Percentiles rank a stretch among this genome's conserved stretches.
phyloP scores from a whole-genome alignment of 2,113 vertebrate genomes.

The Ornithorhynchus anatinus region DNA sequence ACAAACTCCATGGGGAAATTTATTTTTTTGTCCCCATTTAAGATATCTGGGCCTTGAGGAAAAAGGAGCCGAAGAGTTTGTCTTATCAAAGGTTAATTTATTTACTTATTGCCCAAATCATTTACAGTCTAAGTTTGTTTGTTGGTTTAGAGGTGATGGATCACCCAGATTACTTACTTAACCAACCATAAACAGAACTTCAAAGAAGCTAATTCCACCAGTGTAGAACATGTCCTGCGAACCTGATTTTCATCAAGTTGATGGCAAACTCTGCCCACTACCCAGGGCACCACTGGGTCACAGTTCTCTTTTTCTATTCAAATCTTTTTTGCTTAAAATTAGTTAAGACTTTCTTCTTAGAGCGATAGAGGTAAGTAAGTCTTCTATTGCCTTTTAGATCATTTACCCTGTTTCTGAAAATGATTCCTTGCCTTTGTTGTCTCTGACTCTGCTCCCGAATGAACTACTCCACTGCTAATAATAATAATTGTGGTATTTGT shows the following conservation, averaged over 20 bases:
- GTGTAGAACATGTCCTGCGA: slow-evolving; percentile 23
- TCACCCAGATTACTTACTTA: slow-evolving; percentile 47
- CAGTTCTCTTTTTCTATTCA: background rate
- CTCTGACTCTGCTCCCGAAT: no score
- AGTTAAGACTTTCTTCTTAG: no score
- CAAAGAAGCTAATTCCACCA: slow-evolving; percentile 7
- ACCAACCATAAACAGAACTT: slow-evolving; percentile 51
- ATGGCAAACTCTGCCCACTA: slow-evolving; percentile 46
- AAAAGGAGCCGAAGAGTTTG: background rate
- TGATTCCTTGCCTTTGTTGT: no score
- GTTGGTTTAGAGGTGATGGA: slow-evolving; percentile 44
- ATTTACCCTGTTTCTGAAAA: no score
- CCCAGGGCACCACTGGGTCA: background rate
- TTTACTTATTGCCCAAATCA: slow-evolving; percentile 57
- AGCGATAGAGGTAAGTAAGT: no score
- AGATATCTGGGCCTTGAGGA: slow-evolving; percentile 28
- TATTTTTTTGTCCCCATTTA: slow-evolving; percentile 36
- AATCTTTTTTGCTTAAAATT: no score
- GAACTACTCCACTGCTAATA: no score
- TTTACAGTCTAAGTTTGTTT: slow-evolving; percentile 34
- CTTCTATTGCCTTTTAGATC: no score
- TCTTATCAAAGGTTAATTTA: slow-evolving; percentile 53
- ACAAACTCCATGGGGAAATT: no score
- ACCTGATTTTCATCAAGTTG: slow-evolving; percentile 31
- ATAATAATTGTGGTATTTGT: no score